A percentile compares a stretch with the other conserved stretches of the same genome.
Evolutionary conservation across 2,797 vertebrate species (phyloP).

Genomic region (Poliocrania exsul): DNA sequence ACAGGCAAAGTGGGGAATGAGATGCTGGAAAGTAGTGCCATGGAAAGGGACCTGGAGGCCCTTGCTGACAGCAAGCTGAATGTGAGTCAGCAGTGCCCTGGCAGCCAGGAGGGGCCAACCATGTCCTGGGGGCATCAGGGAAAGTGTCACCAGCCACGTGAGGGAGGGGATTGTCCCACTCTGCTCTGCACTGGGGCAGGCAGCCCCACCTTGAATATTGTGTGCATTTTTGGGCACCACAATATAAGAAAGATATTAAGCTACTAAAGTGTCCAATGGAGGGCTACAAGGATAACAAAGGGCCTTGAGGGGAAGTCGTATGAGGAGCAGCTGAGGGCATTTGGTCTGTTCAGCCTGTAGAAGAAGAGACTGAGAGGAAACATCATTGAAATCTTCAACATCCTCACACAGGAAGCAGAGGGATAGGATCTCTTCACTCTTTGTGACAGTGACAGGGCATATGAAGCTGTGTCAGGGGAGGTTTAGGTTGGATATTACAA

Average conservation of each 20-base stretch:
- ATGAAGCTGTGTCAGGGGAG: neutral
- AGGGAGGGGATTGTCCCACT: neutral
- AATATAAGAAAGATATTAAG: neutral
- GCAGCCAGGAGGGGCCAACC: neutral
- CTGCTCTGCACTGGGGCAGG: rapidly evolving
- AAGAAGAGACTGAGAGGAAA: neutral
- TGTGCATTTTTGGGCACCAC: neutral
- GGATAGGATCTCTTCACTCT: neutral
- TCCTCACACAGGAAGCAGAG: rapidly evolving
- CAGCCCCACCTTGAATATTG: rapidly evolving
- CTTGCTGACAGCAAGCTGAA: neutral
- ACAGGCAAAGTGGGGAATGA: neutral
- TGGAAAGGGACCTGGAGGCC: neutral
- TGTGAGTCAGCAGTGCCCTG: neutral
- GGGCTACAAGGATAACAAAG: rapidly evolving
- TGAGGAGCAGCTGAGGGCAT: neutral
- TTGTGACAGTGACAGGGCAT: neutral
- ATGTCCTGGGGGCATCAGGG: neutral
- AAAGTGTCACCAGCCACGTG: rapidly evolving
- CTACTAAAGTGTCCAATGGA: neutral
- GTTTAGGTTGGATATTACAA: neutral
- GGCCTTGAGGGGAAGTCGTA: rapidly evolving
- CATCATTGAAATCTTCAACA: neutral
- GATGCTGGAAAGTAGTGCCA: neutral
- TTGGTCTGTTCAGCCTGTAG: neutral